phyloP scores from a whole-genome alignment of 2,797 vertebrate species.

The Centropyge bicolor region DNA sequence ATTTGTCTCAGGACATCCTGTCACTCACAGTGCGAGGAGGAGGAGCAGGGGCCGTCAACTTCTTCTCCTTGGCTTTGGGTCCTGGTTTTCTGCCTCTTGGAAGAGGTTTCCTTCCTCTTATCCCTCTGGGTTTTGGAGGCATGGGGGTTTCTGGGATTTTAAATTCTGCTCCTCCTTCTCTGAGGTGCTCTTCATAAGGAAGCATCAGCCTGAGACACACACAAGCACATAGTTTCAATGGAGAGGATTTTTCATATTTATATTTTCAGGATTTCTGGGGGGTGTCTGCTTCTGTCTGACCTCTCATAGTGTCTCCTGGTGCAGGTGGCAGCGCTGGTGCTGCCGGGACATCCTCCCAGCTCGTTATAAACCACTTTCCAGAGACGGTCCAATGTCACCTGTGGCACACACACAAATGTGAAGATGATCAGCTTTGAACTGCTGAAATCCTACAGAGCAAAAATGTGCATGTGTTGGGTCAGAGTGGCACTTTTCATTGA shows the following conservation, averaged over 20 bases:
- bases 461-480: too few species aligned
- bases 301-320: slow-evolving; percentile 89
- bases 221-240: neutral
- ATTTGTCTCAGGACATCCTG: neutral
- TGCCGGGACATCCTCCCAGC: slow-evolving; percentile 87
- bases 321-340: slow-evolving; percentile 89
- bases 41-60: neutral
- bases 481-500: neutral
- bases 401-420: slow-evolving; percentile 1
- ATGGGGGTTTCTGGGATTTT: slow-evolving; percentile 72
- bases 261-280: neutral
- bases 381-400: slow-evolving; percentile 85
- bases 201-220: slow-evolving; percentile 83
- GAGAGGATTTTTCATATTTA: too few species aligned
- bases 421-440: neutral
- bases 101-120: slow-evolving; percentile 75
- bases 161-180: slow-evolving; percentile 75
- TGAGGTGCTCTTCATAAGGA: slow-evolving; percentile 85
- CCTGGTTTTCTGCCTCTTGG: slow-evolving; percentile 71
- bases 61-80: slow-evolving; percentile 73
- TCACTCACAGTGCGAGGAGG: slow-evolving; percentile 44
- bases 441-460: neutral
- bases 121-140: slow-evolving; percentile 54
- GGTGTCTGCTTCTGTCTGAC: slow-evolving; percentile 50
- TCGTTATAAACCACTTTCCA: slow-evolving; percentile 90